A percentile compares a stretch with the other conserved stretches of the same genome.
phyloP scores from a whole-genome alignment of 2,797 vertebrate species.

The Spondyliosoma cantharus region DNA sequence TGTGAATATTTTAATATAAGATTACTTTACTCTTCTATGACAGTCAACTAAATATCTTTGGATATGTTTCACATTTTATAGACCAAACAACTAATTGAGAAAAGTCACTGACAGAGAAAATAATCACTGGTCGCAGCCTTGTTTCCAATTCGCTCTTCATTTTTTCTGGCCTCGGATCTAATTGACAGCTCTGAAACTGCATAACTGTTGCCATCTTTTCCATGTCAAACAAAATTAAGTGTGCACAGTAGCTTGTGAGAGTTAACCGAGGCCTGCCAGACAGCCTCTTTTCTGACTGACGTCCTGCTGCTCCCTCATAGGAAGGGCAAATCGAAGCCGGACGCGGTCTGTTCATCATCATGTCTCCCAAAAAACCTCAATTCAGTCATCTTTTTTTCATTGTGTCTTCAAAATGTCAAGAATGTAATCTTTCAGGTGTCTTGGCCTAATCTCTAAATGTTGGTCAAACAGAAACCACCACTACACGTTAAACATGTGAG shows the following conservation, averaged over 20 bases:
- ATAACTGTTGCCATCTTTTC: neutral
- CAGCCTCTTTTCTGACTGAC: neutral
- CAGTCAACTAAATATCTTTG: too few species aligned
- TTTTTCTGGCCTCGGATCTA: conserved; percentile 6
- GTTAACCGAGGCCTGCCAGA: neutral
- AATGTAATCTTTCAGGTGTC: neutral
- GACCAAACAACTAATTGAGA: too few species aligned
- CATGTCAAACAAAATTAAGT: conserved; percentile 6
- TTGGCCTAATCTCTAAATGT: neutral
- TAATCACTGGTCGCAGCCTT: too few species aligned
- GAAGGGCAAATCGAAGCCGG: neutral
- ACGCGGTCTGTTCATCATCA: neutral
- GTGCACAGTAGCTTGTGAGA: neutral
- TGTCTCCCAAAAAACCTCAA: neutral
- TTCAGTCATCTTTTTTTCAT: neutral
- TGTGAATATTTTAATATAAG: too few species aligned
- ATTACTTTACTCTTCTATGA: too few species aligned
- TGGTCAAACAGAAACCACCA: neutral
- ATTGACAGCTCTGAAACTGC: conserved; percentile 20
- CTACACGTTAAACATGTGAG: neutral
- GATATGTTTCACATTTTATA: too few species aligned
- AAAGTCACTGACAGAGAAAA: too few species aligned
- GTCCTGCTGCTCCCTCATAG: neutral
- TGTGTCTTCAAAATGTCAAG: neutral
- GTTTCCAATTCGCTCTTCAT: neutral